Base-by-base conservation (phyloP, 2,113 vertebrate species). In the Oncorhynchus mykiss region DNA sequence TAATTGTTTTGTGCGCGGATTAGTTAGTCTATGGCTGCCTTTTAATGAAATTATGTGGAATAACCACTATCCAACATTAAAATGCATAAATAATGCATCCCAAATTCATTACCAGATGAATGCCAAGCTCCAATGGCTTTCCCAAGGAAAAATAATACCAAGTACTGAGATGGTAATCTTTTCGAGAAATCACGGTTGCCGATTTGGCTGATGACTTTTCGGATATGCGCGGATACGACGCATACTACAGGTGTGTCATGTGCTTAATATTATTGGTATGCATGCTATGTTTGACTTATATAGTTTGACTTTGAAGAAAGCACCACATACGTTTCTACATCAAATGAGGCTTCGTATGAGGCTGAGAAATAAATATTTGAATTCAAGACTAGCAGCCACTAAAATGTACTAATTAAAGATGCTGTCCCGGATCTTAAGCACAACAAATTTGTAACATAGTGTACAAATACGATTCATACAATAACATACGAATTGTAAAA, bases 31-130 rank as follows among this genome's bases (percentile, higher is more conserved):
- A 79, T 89, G 78, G 77, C 74, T 84, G 82, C 80, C 72, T 77
- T 87, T 85, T 86, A 89, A 86, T 91, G 77, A 92, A 91, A 88
- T 85, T 81, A 77, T 76, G 81, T 85, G 78, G 88, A 90, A 88
- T 90, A 82, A 84, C 72, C 81, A 81, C 65, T 51, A 82, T 72
- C 74, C 77, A 71, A 84, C 76, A 85, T 86, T 86, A 88, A 88
- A 88, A 88, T 81, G 86, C 72, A 85, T 81, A 82, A 81, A 88
- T 89, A 89, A 91, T 84, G 84, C 76, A 85, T 85, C 73, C 64
- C 57, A 79, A 85, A 82, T 87, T 79, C 54, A 82, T 82, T 75
- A 70, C 48, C 48, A 62, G 77, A 81, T 66, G 76, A 59, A 67
- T 66, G 72, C 77, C 73, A 67, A 81, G 78, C 77, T 78, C 69